Evolutionary conservation across 2,888 invertebrate species (phyloP), one percentile per base, ranked within the genome.

Genomic region (Venusia cambrica): DNA sequence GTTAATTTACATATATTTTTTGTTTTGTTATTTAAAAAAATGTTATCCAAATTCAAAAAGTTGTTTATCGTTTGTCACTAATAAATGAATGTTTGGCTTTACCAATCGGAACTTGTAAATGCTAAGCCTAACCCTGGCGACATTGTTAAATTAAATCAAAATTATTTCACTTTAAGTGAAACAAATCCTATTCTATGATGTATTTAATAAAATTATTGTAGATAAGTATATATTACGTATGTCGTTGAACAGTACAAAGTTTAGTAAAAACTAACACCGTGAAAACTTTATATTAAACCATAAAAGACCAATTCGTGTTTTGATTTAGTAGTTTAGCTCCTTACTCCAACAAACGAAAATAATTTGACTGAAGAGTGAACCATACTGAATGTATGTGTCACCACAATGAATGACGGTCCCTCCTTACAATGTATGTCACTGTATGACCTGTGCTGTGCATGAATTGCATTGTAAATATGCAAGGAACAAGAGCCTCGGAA

Each of bases 271-370:
- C 83, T 83, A 83, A 84, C 84, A 73, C 65, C 48, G 63, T 59
- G 53, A 61, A 51, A 60, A 59, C 59, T 79, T 81, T 81, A 57
- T 78, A 84, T 85, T 84, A 87, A 87, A 87, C 72, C 67, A 69
- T 83, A 79, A 85, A 84, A 83, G 79, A 80, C 74, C 73, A 70
- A 77, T 61, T 51, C 70, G 80, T 81, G 77, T 84, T 87, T 85
- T 87, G 79, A 87, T 87, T 87, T 84, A 66, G 85, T 87, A 87
- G 85, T 55, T 69, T 87, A 87, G 85, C 68, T 79, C 84, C 85
- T 74, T 37, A 72, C 65, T 68, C 54, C 25, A 13, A 27, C 14
- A 14, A 40, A 27, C 22, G 21, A 35, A 15, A 11, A 14, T 34
- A 29, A 31, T 22, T 9, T n/a, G n/a, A n/a, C n/a, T n/a, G n/a